Percentiles rank a stretch among this genome's conserved stretches.
Evolutionary conservation across 1,140 invertebrate species (phyloP).

Genomic region (Drosophila novamexicana): DNA sequence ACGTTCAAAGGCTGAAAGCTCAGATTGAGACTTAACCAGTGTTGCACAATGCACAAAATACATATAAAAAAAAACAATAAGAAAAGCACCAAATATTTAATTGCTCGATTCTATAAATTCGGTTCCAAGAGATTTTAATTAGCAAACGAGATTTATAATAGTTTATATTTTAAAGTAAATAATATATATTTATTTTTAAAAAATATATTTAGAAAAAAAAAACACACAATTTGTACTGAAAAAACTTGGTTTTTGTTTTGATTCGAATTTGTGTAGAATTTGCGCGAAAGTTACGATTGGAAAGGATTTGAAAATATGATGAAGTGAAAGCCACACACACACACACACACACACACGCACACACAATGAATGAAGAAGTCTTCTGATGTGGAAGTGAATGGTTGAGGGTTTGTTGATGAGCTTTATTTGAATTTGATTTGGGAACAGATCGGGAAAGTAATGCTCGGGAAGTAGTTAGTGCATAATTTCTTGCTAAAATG

Average conservation of each 20-base stretch:
- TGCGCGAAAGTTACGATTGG: too few species aligned
- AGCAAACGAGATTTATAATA: too few species aligned
- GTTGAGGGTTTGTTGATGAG: background rate
- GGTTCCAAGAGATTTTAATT: too few species aligned
- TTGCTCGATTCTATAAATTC: background rate
- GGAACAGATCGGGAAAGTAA: background rate
- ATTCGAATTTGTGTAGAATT: too few species aligned
- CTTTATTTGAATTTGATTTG: background rate
- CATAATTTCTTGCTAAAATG: too few species aligned
- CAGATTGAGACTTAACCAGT: conserved; percentile 1
- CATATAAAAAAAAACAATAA: conserved; percentile 4
- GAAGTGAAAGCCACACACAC: conserved; percentile 1
- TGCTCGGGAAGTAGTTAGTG: too few species aligned
- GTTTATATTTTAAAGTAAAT: too few species aligned
- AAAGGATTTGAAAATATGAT: background rate
- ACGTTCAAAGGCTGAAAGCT: background rate
- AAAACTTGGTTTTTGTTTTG: background rate
- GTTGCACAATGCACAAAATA: conserved; percentile 39
- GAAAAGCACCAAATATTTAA: conserved; percentile 15
- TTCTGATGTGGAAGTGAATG: conserved; percentile 1
- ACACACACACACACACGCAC: conserved; percentile 22
- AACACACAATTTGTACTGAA: background rate
- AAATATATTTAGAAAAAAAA: too few species aligned
- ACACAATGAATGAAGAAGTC: background rate
- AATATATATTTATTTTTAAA: too few species aligned